Evolutionary conservation across 35 echinoderm and acorn worm genomes (phyloP).

Genomic region (Lytechinus pictus): DNA sequence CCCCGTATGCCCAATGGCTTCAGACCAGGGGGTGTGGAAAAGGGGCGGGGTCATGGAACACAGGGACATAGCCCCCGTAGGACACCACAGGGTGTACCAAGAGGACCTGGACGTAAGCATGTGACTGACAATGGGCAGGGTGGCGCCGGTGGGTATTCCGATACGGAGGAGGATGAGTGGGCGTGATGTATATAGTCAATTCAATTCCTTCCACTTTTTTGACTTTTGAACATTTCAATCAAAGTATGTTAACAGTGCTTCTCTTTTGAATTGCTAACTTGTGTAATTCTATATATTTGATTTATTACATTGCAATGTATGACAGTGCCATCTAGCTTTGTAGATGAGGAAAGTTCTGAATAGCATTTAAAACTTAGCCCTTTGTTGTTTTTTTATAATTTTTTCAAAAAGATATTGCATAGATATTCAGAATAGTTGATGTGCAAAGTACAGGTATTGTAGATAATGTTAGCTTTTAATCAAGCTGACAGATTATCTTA

Average conservation of each 20-base stretch:
- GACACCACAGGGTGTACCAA: constrained; percentile 74
- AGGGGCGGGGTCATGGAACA: constrained; percentile 93
- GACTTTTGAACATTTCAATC: constrained; percentile 47
- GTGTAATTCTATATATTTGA: constrained; percentile 44
- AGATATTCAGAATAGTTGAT: not conserved
- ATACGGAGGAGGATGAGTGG: constrained; percentile 89
- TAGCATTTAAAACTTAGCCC: not conserved
- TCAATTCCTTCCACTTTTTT: constrained; percentile 53
- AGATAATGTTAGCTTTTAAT: not conserved
- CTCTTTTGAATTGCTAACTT: constrained; percentile 33
- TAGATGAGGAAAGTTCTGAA: not conserved
- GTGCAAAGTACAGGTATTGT: not conserved
- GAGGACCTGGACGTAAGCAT: constrained; percentile 84
- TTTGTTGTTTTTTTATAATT: not conserved
- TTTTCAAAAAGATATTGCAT: not conserved
- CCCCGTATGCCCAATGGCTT: constrained; percentile 90
- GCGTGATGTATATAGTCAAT: constrained; percentile 66
- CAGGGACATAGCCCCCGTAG: constrained; percentile 91
- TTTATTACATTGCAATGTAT: not conserved
- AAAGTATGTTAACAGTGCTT: constrained; percentile 27
- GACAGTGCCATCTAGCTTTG: not conserved
- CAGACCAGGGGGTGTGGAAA: constrained; percentile 74
- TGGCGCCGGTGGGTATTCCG: constrained; percentile 85
- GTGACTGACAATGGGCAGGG: constrained; percentile 75
- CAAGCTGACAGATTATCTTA: not conserved